phyloP scores from a whole-genome alignment of 2,113 vertebrate genomes.

The Holacanthus passer region DNA sequence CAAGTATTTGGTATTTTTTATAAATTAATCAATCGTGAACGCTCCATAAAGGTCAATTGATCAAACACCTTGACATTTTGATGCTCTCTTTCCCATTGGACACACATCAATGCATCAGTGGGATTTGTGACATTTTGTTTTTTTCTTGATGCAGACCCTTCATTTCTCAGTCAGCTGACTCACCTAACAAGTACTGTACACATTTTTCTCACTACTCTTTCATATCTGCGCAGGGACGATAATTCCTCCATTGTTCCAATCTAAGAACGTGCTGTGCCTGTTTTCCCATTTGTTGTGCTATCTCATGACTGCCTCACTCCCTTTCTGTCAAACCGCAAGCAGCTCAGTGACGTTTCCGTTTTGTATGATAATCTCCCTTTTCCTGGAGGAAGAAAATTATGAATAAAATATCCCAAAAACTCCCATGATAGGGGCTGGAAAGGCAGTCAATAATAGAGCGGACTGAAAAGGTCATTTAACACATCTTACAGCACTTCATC shows the following conservation, averaged over 20 bases:
- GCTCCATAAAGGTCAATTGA: background rate
- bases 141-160: background rate
- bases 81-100: background rate
- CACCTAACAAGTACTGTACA: background rate
- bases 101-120: background rate
- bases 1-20: background rate
- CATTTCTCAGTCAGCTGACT: background rate
- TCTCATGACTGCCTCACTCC: background rate
- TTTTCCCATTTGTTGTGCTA: background rate
- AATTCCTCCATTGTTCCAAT: background rate
- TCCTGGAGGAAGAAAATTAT: background rate
- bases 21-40: background rate
- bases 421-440: background rate
- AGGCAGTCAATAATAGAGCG: background rate
- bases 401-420: background rate
- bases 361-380: background rate
- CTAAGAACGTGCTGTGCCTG: background rate
- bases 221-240: background rate
- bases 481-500: conserved; percentile 33
- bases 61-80: background rate
- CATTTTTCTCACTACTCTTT: background rate
- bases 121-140: background rate
- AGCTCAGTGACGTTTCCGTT: background rate
- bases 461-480: conserved; percentile 39
- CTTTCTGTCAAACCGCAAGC: background rate